Percentiles rank a stretch among this genome's conserved stretches.
These are phyloP conservation scores for Thereva nobilitata DNA, from an alignment of 2,888 invertebrate genomes.

Conservation along the genomic window DNA sequence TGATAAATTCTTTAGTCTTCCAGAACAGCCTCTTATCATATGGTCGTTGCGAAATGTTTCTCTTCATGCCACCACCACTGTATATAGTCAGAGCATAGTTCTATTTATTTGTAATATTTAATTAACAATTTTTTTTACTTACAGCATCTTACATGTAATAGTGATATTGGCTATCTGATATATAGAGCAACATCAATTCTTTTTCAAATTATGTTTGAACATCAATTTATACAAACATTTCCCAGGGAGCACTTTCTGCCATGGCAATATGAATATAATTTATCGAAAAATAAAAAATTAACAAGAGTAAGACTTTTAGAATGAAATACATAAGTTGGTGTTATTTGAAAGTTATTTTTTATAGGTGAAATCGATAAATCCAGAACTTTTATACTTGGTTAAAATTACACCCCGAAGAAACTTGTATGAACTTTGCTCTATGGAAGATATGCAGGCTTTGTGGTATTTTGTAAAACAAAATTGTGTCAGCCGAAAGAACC, in stretches of 20 bases:
- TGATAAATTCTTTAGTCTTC: slow-evolving; percentile 65
- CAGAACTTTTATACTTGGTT: slow-evolving; percentile 66
- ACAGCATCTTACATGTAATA: slow-evolving; percentile 64
- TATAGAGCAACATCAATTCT: slow-evolving; percentile 66
- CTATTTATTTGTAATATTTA: slow-evolving; percentile 4
- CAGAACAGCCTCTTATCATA: slow-evolving; percentile 62
- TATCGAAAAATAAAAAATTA: slow-evolving; percentile 49
- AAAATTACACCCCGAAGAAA: slow-evolving; percentile 67
- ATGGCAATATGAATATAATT: slow-evolving; percentile 59
- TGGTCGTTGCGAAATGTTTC: slow-evolving; percentile 68
- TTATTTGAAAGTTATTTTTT: slow-evolving; percentile 4
- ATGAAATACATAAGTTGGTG: not conserved
- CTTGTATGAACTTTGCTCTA: slow-evolving; percentile 59
- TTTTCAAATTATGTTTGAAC: slow-evolving; percentile 71
- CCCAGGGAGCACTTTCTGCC: slow-evolving; percentile 71
- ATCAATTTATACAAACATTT: slow-evolving; percentile 64
- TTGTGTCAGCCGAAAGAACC: slow-evolving; percentile 63
- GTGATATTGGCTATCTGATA: slow-evolving; percentile 59
- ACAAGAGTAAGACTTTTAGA: slow-evolving; percentile 44
- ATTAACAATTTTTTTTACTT: slow-evolving; percentile 42
- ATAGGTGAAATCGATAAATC: slow-evolving; percentile 56
- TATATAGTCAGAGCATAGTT: slow-evolving; percentile 62
- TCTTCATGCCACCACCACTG: slow-evolving; percentile 64
- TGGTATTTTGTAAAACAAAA: slow-evolving; percentile 74
- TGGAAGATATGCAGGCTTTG: slow-evolving; percentile 65